Base-by-base conservation (phyloP, 2,888 invertebrate species). In the Myopa testacea region DNA sequence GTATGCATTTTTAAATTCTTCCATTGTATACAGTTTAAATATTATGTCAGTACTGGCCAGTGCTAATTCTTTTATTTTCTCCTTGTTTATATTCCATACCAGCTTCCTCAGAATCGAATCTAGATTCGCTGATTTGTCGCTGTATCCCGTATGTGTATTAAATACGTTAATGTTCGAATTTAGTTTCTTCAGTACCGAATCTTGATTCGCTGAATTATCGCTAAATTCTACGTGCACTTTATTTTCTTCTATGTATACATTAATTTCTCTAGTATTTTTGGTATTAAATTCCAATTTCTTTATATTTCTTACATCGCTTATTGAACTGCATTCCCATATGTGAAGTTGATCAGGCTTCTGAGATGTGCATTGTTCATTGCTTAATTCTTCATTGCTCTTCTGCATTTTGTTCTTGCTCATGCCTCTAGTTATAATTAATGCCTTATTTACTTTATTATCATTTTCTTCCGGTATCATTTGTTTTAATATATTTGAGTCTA, bases 41-140 rank as follows among this genome's bases (percentile, higher is more conserved):
- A 67, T 67, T 37, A 26, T 34, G 26, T 67, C 37, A 37, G 4
- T 37, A 38, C 38, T 67, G n/a, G 67, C 37, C 16, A 67, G 67
- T 34, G 67, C 67, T 67, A 67, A 67, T 67, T 67, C 38, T 67
- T 34, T 1, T 38, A 67, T 67, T 12, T 37, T 67, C 34, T 67
- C 12, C 26, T 67, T 67, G 19, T 4, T 37, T 4, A 37, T 67
- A 1, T 37, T 67, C 4, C 38, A 34, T 67, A 37, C 10, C 37
- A 34, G 67, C 37, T 67, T 67, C 14, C 38, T 34, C 67, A 67
- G 37, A 37, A 38, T 67, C 67, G 67, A 67, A 67, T 14, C 67
- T 67, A 67, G 67, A 7, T 67, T 67, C 67, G 67, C 37, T 34
- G 37, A 67, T 8, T 67, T 37, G 37, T 67, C 38, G n/a, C 67